Conservation (phyloP, 2,888 invertebrate species). For the Halocaridina rubra region DNA sequence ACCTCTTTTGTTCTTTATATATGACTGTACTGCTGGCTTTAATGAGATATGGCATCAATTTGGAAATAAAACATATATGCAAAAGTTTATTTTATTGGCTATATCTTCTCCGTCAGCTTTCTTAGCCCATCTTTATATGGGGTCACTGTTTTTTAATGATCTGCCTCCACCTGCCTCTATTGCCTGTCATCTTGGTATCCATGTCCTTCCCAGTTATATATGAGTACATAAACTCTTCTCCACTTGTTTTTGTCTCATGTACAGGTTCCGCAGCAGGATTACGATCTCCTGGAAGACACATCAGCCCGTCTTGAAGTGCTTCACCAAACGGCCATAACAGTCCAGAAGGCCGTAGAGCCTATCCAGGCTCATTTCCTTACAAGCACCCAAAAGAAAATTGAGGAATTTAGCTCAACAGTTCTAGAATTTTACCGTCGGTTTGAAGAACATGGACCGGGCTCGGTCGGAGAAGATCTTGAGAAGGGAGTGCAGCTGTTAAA, state of each 20-base stretch:
- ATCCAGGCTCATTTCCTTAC: constrained; percentile 13
- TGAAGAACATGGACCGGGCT: constrained; percentile 40
- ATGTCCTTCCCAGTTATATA: no score
- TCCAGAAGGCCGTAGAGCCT: constrained; percentile 32
- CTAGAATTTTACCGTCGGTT: constrained; percentile 23
- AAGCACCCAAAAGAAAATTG: constrained; percentile 31
- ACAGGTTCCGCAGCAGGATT: constrained; percentile 20
- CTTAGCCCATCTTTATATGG: no score
- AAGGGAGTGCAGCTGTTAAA: constrained; percentile 43
- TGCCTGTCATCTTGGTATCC: no score
- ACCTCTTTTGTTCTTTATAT: no score
- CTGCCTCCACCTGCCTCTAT: no score
- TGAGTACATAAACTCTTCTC: no score
- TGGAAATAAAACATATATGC: no score
- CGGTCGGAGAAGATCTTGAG: constrained; percentile 42
- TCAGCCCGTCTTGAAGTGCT: constrained; percentile 39
- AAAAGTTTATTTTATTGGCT: no score
- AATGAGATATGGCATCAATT: no score
- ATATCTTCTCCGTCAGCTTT: no score
- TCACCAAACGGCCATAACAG: constrained; percentile 29
- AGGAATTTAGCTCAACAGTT: constrained; percentile 26
- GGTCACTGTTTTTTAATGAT: no score
- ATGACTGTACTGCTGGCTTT: no score
- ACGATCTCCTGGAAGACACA: constrained; percentile 22
- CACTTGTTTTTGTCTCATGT: neutral